Percentiles rank a stretch among this genome's conserved stretches.
phyloP scores from a whole-genome alignment of 2,888 invertebrate genomes.

The Drosophila suboccidentalis region DNA sequence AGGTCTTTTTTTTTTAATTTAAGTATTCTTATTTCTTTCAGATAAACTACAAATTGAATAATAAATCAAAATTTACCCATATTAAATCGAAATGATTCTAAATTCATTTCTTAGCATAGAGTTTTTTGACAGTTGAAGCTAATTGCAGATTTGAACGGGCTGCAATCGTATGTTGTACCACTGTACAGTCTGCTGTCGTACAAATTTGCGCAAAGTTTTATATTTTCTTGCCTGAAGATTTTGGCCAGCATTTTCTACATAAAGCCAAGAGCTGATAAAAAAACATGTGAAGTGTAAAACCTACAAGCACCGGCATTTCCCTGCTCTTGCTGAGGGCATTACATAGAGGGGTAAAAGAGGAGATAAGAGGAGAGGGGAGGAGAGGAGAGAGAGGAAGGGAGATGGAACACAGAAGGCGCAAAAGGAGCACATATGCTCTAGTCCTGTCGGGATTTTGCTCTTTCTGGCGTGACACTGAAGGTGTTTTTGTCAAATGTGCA shows the following conservation, averaged over 20 bases:
- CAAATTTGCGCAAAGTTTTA: slow-evolving; percentile 69
- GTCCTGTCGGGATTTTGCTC: slow-evolving; percentile 58
- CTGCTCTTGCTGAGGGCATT: background rate
- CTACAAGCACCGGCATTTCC: slow-evolving; percentile 36
- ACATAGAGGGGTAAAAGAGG: background rate
- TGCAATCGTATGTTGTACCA: background rate
- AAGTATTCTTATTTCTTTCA: too few species aligned
- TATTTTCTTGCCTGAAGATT: slow-evolving; percentile 62
- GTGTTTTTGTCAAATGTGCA: slow-evolving; percentile 79
- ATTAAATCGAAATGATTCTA: background rate
- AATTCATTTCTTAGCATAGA: background rate
- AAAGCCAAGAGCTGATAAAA: slow-evolving; percentile 44
- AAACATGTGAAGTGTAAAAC: slow-evolving; percentile 56
- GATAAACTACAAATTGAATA: too few species aligned
- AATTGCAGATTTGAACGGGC: background rate
- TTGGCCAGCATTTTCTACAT: slow-evolving; percentile 38
- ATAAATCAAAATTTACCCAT: too few species aligned
- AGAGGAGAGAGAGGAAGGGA: background rate
- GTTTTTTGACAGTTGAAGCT: background rate
- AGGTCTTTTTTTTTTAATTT: too few species aligned
- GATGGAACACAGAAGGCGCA: slow-evolving; percentile 24
- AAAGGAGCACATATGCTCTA: slow-evolving; percentile 61
- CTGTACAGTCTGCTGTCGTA: slow-evolving; percentile 23
- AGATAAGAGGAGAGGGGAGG: background rate
- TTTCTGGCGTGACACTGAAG: slow-evolving; percentile 61